Conservation (phyloP, 2,797 vertebrate genomes). For the Luscinia megarhynchos region DNA sequence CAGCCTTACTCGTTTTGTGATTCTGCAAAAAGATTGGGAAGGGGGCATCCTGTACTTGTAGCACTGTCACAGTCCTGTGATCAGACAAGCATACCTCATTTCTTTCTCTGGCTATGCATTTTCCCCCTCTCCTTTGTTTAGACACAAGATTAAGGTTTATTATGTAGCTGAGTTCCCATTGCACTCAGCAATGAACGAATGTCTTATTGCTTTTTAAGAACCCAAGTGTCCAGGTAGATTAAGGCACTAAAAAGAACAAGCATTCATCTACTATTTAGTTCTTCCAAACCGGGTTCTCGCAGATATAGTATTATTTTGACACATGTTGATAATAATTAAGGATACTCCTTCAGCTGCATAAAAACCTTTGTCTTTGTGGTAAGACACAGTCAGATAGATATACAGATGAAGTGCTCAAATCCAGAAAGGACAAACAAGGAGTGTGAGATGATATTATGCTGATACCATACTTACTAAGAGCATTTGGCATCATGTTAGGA, state of each 20-base stretch:
- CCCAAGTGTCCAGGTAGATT: not conserved
- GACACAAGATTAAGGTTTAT: not conserved
- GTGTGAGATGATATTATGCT: not conserved
- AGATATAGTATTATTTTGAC: not conserved
- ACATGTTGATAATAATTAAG: not conserved
- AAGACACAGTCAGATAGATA: not conserved
- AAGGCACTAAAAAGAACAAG: not conserved
- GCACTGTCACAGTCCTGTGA: not conserved
- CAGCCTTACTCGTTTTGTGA: not conserved
- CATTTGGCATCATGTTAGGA: not conserved
- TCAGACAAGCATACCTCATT: not conserved
- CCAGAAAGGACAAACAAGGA: not conserved
- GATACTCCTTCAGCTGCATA: not conserved
- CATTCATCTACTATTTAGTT: not conserved
- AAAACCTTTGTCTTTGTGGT: not conserved
- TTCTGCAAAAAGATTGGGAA: not conserved
- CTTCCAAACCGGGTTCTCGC: fast-evolving
- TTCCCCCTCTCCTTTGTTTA: not conserved
- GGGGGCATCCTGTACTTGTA: not conserved
- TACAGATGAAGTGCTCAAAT: not conserved
- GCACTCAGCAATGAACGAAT: fast-evolving
- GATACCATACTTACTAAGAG: not conserved
- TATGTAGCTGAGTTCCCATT: not conserved
- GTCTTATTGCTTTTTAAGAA: not conserved
- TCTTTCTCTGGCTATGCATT: not conserved